phyloP scores from a whole-genome alignment of 2,113 vertebrate genomes.

The Catharus fuscescens region DNA sequence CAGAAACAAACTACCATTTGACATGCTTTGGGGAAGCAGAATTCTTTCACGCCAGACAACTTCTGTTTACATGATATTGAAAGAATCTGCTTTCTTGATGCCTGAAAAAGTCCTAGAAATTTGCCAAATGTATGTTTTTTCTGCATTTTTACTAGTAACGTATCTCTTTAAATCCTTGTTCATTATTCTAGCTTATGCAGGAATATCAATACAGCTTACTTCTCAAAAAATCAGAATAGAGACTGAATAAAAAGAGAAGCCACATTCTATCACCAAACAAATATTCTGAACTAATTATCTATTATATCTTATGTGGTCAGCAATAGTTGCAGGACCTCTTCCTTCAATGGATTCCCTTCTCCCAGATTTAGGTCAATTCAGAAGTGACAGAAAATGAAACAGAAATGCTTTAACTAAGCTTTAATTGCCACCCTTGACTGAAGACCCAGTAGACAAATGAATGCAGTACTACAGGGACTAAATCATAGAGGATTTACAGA shows the following conservation, averaged over 20 bases:
- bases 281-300: background rate
- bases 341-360: background rate
- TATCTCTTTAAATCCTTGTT: background rate
- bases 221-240: background rate
- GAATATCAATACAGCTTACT: background rate
- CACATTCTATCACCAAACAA: background rate
- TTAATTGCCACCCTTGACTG: background rate
- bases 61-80: background rate
- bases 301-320: fast-evolving
- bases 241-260: background rate
- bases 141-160: background rate
- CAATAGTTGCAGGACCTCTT: background rate
- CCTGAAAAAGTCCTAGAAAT: background rate
- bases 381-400: background rate
- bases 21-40: background rate
- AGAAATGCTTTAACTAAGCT: background rate
- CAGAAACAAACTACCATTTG: background rate
- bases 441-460: background rate
- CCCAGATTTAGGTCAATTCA: background rate
- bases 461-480: background rate
- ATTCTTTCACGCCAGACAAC: background rate
- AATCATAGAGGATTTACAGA: background rate
- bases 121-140: background rate
- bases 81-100: background rate
- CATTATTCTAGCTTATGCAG: background rate